phyloP scores from a whole-genome alignment of 1,140 invertebrate genomes.

The Nixonia krombeini region DNA sequence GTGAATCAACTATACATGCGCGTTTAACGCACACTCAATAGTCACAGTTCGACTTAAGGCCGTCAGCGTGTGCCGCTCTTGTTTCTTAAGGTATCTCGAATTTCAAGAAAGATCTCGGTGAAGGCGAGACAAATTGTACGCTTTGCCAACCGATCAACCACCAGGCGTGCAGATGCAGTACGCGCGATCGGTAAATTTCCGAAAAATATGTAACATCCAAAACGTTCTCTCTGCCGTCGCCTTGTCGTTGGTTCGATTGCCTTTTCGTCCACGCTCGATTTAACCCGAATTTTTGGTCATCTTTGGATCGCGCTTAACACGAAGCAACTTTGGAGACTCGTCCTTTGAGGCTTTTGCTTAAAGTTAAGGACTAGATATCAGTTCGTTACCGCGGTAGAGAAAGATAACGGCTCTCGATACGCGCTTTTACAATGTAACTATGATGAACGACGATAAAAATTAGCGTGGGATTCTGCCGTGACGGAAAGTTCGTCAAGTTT shows the following conservation, averaged over 20 bases:
- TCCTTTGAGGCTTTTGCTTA: conserved; percentile 25
- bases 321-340: neutral
- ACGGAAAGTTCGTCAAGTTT: neutral
- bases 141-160: neutral
- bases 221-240: too few species aligned
- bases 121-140: conserved; percentile 31
- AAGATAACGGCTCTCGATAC: too few species aligned
- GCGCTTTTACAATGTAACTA: neutral
- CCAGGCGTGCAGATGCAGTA: neutral
- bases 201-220: neutral
- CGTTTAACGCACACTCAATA: conserved; percentile 37
- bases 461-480: too few species aligned
- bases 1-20: conserved; percentile 37
- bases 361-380: conserved; percentile 39
- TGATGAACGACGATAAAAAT: neutral
- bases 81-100: conserved; percentile 11
- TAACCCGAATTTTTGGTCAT: neutral
- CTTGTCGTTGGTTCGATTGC: too few species aligned
- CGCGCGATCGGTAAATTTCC: neutral
- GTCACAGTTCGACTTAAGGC: conserved; percentile 47
- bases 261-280: neutral
- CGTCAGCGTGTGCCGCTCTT: conserved; percentile 35
- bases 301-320: neutral
- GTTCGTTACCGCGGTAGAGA: conserved; percentile 4
- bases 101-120: conserved; percentile 44